Evolutionary conservation across 2,797 vertebrate species (phyloP), one percentile per base, ranked within the genome.

Genomic region (Lacerta agilis): DNA sequence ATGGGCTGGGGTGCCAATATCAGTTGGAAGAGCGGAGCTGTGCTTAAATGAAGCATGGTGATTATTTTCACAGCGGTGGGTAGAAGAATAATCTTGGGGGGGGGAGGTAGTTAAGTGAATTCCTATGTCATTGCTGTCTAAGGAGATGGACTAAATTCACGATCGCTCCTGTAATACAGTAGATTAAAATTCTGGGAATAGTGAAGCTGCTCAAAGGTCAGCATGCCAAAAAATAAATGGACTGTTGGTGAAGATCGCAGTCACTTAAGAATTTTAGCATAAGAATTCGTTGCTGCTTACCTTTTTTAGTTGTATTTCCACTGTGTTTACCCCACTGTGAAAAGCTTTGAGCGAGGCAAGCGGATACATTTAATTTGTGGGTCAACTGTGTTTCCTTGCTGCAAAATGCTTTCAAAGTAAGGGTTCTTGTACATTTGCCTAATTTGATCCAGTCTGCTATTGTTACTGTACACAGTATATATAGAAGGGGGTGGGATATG

Each of bases 61-160:
- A 89, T 92, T 87, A 88, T 87, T 95, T 95, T 95, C 92, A 79
- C 91, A 94, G 92, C 90, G 64, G 90, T 95, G 91, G 77, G 82
- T 84, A 38, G 85, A 93, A 87, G 80, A 92, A 85, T 93, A 93
- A 93, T 89, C 88, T 87, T 73, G 81, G 86, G 13, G 17, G 78
- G 85, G 87, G 9, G 17, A 82, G 79, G 73, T 80, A 89, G 78
- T 91, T 92, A 82, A 72, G 23, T 88, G 86, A 91, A 89, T 87
- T 90, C 86, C 79, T 90, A 67, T 86, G 85, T 92, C 90, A 79
- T 92, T 94, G 85, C 75, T 89, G 80, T 89, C 87, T 81, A 58
- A 79, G 79, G 86, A 86, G 87, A 86, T 90, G 79, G 41, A 82
- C 18, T 17, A 3, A 58, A n/a, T 91, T 83, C 41, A 66, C 61